These are phyloP conservation scores for Cerastis leucographa DNA, from an alignment of 2,888 invertebrate species.

Conservation along the genomic window DNA sequence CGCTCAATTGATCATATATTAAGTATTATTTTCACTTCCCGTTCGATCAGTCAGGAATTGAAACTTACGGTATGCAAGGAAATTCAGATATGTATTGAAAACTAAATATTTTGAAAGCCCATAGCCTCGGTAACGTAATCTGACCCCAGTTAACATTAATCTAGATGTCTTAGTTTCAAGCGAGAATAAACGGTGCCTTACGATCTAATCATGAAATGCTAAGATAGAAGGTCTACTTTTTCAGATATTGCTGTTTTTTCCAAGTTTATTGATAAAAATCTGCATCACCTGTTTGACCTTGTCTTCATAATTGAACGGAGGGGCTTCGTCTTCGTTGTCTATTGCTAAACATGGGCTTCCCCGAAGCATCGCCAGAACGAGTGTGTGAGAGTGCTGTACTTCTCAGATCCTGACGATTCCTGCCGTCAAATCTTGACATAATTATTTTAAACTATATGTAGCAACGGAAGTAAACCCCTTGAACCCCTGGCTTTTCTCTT, in stretches of 20 bases:
- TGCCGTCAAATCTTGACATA: not conserved
- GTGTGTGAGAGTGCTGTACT: not conserved
- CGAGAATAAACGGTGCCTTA: conserved; percentile 54
- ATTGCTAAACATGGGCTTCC: not conserved
- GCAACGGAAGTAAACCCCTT: too few relatives aligned
- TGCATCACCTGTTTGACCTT: not conserved
- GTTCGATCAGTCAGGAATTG: not conserved
- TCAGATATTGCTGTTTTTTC: not conserved
- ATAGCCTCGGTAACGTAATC: conserved; percentile 58
- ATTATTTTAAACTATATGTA: not conserved
- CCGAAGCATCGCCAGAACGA: not conserved
- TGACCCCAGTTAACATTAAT: conserved; percentile 59
- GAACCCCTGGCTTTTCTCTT: not conserved
- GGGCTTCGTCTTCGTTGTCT: not conserved
- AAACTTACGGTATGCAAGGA: conserved; percentile 14
- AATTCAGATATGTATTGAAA: conserved; percentile 2
- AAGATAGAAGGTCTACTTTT: conserved; percentile 43
- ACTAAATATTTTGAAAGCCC: conserved; percentile 42
- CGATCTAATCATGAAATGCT: not conserved
- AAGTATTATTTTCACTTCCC: not conserved
- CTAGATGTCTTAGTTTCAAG: conserved; percentile 56
- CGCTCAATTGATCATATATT: not conserved
- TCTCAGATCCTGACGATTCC: not conserved
- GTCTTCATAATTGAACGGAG: not conserved
- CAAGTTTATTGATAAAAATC: not conserved